phyloP scores from a whole-genome alignment of 2,888 invertebrate species.

The Tricholauxania praeusta region DNA sequence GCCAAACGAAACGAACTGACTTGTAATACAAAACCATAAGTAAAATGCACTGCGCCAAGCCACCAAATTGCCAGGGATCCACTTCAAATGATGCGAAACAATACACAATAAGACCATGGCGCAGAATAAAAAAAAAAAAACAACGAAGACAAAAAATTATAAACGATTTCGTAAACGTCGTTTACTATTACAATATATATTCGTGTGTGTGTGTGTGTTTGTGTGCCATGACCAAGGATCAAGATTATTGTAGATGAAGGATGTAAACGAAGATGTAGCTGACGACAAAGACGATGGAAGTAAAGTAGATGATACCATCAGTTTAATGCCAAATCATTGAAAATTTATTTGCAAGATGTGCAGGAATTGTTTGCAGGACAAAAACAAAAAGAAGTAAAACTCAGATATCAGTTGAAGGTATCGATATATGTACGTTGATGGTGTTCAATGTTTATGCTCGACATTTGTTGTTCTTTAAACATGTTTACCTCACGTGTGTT shows the following conservation, averaged over 20 bases:
- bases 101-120: neutral
- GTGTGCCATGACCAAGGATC: slow-evolving; percentile 34
- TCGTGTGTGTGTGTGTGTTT: slow-evolving; percentile 18
- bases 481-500: too few species aligned
- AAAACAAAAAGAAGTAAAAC: too few species aligned
- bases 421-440: too few species aligned
- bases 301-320: neutral
- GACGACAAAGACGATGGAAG: neutral
- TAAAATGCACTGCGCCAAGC: neutral
- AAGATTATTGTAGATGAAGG: neutral
- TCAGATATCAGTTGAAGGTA: too few species aligned
- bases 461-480: too few species aligned
- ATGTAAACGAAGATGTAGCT: neutral
- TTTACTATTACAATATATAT: neutral
- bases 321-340: slow-evolving; percentile 14
- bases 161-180: slow-evolving; percentile 1
- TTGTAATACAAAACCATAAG: neutral
- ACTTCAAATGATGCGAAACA: neutral
- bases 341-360: slow-evolving; percentile 8
- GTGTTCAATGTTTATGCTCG: too few species aligned
- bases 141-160: neutral
- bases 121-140: too few species aligned
- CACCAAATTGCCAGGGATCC: too few species aligned
- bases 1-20: too few species aligned
- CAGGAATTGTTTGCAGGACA: neutral